These are phyloP conservation scores for Philaenus spumarius DNA, from an alignment of 1,140 invertebrate species.

Conservation along the genomic window DNA sequence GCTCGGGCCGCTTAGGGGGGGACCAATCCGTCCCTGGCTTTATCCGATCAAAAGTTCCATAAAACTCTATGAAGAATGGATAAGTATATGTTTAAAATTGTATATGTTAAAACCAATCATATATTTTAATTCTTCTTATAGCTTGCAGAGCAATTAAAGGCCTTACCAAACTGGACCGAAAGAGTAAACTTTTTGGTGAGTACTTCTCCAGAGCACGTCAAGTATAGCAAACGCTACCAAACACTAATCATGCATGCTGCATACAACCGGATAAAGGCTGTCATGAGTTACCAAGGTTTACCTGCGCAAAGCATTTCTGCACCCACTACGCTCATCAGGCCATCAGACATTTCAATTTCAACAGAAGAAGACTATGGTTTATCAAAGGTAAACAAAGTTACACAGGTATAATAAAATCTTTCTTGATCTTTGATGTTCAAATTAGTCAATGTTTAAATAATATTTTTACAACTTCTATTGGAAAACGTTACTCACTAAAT, in stretches of 20 bases:
- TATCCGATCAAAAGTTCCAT: too few relatives aligned
- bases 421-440: too few relatives aligned
- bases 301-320: conserved; percentile 41
- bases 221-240: conserved; percentile 27
- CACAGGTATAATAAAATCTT: too few relatives aligned
- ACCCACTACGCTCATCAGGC: conserved; percentile 53
- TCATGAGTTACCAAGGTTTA: conserved; percentile 43
- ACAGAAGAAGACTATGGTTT: conserved; percentile 58
- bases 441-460: too few relatives aligned
- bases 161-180: conserved; percentile 37
- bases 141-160: conserved; percentile 39
- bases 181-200: conserved; percentile 35
- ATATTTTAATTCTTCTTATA: conserved; percentile 27
- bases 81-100: too few relatives aligned
- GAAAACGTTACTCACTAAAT: too few relatives aligned
- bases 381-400: conserved; percentile 44
- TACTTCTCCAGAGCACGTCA: conserved; percentile 19
- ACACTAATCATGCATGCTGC: conserved; percentile 33
- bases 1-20: too few relatives aligned
- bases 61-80: too few relatives aligned
- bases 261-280: conserved; percentile 50
- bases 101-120: too few relatives aligned
- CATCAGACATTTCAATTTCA: conserved; percentile 44
- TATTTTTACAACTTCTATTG: too few relatives aligned
- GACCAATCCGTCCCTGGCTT: too few relatives aligned